Evolutionary conservation across 2,888 invertebrate species (phyloP), one percentile per base, ranked within the genome.

Genomic region (Cataglyphis altisquamis): DNA sequence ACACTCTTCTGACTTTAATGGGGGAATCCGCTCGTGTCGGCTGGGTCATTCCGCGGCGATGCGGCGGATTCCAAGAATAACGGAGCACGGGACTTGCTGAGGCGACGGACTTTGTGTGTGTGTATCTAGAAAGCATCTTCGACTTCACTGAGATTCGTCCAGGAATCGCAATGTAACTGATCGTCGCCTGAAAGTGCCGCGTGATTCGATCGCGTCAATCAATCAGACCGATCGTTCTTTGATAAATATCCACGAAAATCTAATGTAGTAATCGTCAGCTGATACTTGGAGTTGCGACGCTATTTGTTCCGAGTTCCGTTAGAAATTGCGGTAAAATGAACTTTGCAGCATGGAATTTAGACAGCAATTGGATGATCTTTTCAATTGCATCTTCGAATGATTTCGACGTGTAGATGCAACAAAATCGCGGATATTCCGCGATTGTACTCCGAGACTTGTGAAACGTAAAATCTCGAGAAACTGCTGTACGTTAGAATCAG

Each of bases 1-100:
- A 84, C 62, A 67, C 75, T 60, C 74, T 57, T 73, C 48, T 63
- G 84, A 86, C 72, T 88, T 85, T 85, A 84, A 88, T 72, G 85
- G 82, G 57, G 86, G 85, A 82, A 89, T 88, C 88, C 89, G 89
- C 85, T 89, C 72, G 89, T 86, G 85, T 85, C 89, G 86, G 88
- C 83, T 84, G 80, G 89, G 82, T 86, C 83, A 81, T 81, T 83
- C 83, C 87, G 86, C 88, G 84, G 80, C 86, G 85, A 90, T 84
- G 90, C 84, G 83, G 87, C 89, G 84, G 88, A 67, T 89, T 89
- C 89, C 82, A 68, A 81, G 89, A 88, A 88, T 89, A 89, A 89
- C 89, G 88, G 87, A 74, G 70, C 77, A 39, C 55, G 60, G 67
- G 45, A 70, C 70, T 81, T 68, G 39, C 39, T 67, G 25, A 81